A percentile compares a stretch with the other conserved stretches of the same genome.
Evolutionary conservation across 2,888 invertebrate genomes (phyloP).

Genomic region (Nomada ferruginata): DNA sequence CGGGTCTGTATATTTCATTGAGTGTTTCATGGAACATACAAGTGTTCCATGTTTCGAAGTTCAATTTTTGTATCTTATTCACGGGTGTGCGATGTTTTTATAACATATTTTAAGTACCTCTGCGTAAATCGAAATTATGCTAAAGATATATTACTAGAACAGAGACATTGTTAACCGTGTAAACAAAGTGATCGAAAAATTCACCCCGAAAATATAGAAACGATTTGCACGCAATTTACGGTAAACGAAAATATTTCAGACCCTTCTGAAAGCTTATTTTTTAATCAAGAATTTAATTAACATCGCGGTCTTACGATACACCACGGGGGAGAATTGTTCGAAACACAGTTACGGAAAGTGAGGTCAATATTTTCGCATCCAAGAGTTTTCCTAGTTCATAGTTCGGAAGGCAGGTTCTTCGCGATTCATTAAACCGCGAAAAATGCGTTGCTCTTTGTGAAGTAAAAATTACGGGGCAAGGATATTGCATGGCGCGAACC

Average conservation of each 20-base stretch:
- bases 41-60: too few species aligned
- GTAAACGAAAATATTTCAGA: neutral
- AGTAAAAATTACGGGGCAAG: slow-evolving; percentile 13
- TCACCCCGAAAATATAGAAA: too few species aligned
- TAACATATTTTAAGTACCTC: too few species aligned
- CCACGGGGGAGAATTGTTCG: slow-evolving; percentile 2
- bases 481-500: slow-evolving; percentile 39
- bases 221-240: neutral
- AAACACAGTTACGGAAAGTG: slow-evolving; percentile 10
- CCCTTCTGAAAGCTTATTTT: slow-evolving; percentile 15
- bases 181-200: too few species aligned
- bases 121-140: too few species aligned
- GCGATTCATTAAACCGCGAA: slow-evolving; percentile 47
- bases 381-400: neutral
- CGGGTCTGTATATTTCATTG: too few species aligned
- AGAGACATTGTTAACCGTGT: too few species aligned
- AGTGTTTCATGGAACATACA: too few species aligned
- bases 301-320: neutral
- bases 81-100: too few species aligned
- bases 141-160: too few species aligned
- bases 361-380: neutral
- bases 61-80: too few species aligned
- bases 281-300: slow-evolving; percentile 34
- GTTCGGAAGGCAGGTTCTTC: slow-evolving; percentile 21
- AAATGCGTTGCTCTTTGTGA: neutral